phyloP scores from a whole-genome alignment of 2,888 invertebrate species.

The Thymelicus acteon region DNA sequence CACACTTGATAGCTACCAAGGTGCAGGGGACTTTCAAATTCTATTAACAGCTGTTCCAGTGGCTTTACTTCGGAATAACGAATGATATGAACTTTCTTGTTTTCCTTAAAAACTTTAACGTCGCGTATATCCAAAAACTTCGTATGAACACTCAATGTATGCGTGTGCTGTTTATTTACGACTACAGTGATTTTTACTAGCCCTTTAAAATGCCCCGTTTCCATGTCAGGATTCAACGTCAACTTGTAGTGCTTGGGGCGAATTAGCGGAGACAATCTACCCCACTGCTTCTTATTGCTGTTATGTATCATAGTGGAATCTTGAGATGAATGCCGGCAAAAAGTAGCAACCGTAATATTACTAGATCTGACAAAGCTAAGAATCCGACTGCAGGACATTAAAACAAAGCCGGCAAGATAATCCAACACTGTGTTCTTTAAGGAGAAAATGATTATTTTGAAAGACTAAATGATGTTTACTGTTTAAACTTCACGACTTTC shows the following conservation, averaged over 20 bases:
- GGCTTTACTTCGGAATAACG: constrained; percentile 62
- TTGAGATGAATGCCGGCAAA: constrained; percentile 28
- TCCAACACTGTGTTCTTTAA: neutral
- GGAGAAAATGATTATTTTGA: neutral
- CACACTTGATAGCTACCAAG: constrained; percentile 79
- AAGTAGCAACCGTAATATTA: neutral
- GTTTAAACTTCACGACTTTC: too few relatives aligned
- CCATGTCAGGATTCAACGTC: constrained; percentile 61
- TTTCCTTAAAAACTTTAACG: constrained; percentile 60
- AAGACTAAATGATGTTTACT: neutral
- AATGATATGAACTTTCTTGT: constrained; percentile 53
- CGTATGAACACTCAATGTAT: constrained; percentile 81
- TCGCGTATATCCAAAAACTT: constrained; percentile 83
- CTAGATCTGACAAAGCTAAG: neutral
- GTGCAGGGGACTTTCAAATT: constrained; percentile 55
- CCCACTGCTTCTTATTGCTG: constrained; percentile 45
- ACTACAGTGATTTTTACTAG: constrained; percentile 67
- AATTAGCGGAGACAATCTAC: constrained; percentile 62
- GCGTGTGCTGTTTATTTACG: constrained; percentile 65
- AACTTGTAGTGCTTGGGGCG: constrained; percentile 70
- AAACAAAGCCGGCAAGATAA: neutral
- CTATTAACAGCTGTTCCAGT: constrained; percentile 67
- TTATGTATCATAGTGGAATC: constrained; percentile 3
- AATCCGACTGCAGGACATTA: constrained; percentile 3
- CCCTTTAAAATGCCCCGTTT: constrained; percentile 64